Evolutionary conservation across 1,140 invertebrate genomes (phyloP).

Genomic region (Macrosteles quadrilineatus): DNA sequence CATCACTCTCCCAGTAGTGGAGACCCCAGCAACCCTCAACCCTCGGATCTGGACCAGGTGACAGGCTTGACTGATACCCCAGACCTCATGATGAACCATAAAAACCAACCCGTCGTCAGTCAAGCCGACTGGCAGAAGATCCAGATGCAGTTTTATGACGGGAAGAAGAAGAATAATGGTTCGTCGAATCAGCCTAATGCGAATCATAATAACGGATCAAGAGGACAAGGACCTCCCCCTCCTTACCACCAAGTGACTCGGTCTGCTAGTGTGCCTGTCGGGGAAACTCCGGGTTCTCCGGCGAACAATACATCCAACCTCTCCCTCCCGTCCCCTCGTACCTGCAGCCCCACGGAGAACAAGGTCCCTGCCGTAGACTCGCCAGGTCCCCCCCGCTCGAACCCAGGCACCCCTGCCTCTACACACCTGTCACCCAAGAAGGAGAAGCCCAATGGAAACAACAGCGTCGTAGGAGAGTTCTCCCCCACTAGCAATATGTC

Average conservation of each 20-base stretch:
- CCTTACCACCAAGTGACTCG: slow-evolving; percentile 80
- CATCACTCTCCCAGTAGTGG: slow-evolving; percentile 47
- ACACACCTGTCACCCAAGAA: slow-evolving; percentile 47
- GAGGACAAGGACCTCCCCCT: slow-evolving; percentile 78
- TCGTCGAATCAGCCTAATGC: slow-evolving; percentile 17
- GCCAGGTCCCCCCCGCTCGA: slow-evolving; percentile 57
- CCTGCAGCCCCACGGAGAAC: slow-evolving; percentile 67
- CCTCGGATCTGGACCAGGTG: slow-evolving; percentile 36
- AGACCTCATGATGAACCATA: slow-evolving; percentile 22
- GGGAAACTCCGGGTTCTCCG: slow-evolving; percentile 69
- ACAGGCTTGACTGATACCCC: slow-evolving; percentile 16
- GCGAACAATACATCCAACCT: slow-evolving; percentile 69
- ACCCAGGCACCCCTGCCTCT: slow-evolving; percentile 70
- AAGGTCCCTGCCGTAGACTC: slow-evolving; percentile 59
- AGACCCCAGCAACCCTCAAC: slow-evolving; percentile 44
- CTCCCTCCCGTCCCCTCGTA: slow-evolving; percentile 69
- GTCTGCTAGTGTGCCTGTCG: slow-evolving; percentile 82
- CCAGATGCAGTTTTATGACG: slow-evolving; percentile 81
- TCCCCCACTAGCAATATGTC: slow-evolving; percentile 48
- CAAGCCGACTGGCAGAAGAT: slow-evolving; percentile 88
- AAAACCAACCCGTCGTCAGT: slow-evolving; percentile 42
- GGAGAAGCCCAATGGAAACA: slow-evolving; percentile 49
- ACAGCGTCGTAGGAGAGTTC: slow-evolving; percentile 42
- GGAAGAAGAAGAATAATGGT: slow-evolving; percentile 53
- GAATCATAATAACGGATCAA: slow-evolving; percentile 25